Evolutionary conservation across 2,888 invertebrate species (phyloP).

Genomic region (Merodon equestris): DNA sequence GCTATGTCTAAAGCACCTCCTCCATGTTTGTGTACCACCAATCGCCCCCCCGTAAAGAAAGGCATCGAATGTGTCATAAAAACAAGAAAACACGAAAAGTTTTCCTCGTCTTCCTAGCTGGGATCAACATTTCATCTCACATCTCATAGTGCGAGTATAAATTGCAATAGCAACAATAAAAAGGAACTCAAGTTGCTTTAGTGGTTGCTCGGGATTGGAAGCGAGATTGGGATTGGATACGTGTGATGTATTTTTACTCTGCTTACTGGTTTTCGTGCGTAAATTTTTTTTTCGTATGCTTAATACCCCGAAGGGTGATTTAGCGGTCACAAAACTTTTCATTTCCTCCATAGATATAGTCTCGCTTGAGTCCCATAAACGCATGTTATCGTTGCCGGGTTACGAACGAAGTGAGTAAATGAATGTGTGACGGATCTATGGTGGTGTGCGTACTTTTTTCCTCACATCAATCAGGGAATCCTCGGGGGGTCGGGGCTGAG

Average conservation of each 20-base stretch:
- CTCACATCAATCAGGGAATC: constrained; percentile 54
- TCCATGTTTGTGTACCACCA: background rate
- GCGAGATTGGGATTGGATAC: constrained; percentile 32
- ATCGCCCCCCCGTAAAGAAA: background rate
- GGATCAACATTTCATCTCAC: constrained; percentile 51
- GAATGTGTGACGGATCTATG: constrained; percentile 12
- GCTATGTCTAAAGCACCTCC: background rate
- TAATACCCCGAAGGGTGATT: constrained; percentile 66
- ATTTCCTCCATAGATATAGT: constrained; percentile 49
- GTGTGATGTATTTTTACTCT: constrained; percentile 29
- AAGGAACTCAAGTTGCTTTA: constrained; percentile 37
- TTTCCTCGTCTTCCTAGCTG: constrained; percentile 2
- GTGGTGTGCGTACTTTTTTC: background rate
- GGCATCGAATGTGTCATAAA: constrained; percentile 53
- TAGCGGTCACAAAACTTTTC: constrained; percentile 64
- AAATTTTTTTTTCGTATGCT: constrained; percentile 29
- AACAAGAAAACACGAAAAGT: constrained; percentile 39
- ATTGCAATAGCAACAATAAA: constrained; percentile 56
- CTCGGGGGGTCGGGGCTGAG: constrained; percentile 15
- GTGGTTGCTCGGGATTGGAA: constrained; percentile 2
- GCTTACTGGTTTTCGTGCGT: constrained; percentile 42
- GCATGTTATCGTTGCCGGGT: constrained; percentile 58
- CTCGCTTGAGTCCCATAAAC: constrained; percentile 49
- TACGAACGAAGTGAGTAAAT: constrained; percentile 53
- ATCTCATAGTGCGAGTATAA: constrained; percentile 39